Percentiles rank a stretch among this genome's conserved stretches.
These are phyloP conservation scores for Zygogramma bicolorata DNA, from an alignment of 2,888 invertebrate species.

Conservation along the genomic window DNA sequence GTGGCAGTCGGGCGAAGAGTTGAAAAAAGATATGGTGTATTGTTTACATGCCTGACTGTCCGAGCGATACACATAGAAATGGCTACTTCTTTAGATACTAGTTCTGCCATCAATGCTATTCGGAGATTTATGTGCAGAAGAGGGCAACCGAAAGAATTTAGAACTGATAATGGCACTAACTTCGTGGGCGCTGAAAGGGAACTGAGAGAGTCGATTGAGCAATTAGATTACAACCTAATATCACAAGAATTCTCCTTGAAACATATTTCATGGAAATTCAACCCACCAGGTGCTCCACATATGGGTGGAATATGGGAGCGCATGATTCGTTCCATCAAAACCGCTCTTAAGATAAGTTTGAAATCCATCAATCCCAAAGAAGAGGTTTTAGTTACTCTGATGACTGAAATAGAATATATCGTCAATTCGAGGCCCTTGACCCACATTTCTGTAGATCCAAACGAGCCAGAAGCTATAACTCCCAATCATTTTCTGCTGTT, in stretches of 20 bases:
- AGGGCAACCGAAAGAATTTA: too few relatives aligned
- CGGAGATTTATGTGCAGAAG: slow-evolving; percentile 10
- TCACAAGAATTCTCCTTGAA: too few relatives aligned
- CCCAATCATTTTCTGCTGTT: background rate
- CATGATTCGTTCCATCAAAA: background rate
- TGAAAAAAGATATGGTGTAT: background rate
- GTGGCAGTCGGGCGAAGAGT: background rate
- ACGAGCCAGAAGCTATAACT: background rate
- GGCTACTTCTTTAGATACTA: background rate
- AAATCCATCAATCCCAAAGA: too few relatives aligned
- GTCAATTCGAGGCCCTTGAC: background rate
- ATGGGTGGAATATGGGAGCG: slow-evolving; percentile 6
- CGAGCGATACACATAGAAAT: background rate
- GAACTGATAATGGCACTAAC: slow-evolving; percentile 16
- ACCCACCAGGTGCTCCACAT: slow-evolving; percentile 1
- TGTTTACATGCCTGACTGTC: background rate
- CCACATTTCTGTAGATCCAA: background rate
- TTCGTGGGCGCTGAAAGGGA: slow-evolving; percentile 1
- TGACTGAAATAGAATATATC: too few relatives aligned
- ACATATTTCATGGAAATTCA: too few relatives aligned
- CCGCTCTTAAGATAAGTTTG: too few relatives aligned
- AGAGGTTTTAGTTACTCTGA: too few relatives aligned
- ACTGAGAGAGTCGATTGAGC: background rate
- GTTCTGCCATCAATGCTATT: slow-evolving; percentile 15
- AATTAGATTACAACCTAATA: too few relatives aligned